Evolutionary conservation across 2,797 vertebrate genomes (phyloP), one percentile per base, ranked within the genome.

Genomic region (Gallirallus australis): DNA sequence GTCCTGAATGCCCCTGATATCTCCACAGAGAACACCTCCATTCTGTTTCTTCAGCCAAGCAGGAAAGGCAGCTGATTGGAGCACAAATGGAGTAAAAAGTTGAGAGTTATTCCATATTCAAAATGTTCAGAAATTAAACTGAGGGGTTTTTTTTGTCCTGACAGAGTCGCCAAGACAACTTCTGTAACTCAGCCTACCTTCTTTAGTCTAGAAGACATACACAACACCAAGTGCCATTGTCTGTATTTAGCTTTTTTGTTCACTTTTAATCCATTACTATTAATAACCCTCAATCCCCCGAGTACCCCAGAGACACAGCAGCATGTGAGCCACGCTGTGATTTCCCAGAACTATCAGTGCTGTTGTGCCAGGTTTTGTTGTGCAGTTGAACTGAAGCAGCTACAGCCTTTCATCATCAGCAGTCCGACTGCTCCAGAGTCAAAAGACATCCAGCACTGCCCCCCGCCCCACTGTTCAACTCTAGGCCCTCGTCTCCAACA

Each of bases 261-360:
- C 45, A 48, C 27, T 52, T 68, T 56, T 79, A 68, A 87, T 78
- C 73, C 30, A 2, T 33, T 21, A 37, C 25, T 63, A 12, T 0
- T 56, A 76, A 71, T 10, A 35, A 17, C 4, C 6, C 28, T 7
- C 25, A n/a, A 60, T 60, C 53, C 52, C 12, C 28, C 7, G 11
- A 4, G 23, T 63, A 40, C 10, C 50, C 59, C 45, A 79, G 75
- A 86, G 60, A 82, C 24, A 48, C 2, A 13, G 10, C 16, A 83
- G 33, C 12, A 15, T 0, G 0, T 2, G 2, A 73, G 6, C 20
- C 33, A 39, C 0, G 0, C 12, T 47, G 10, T 23, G 80, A 39
- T 31, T 88, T 77, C 39, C 33, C 54, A 69, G 37, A 82, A n/a
- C 20, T 18, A 2, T 0, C 24, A 25, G 9, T 31, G 23, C 39